Conservation (phyloP, 2,888 invertebrate species). For the Rhingia campestris region DNA sequence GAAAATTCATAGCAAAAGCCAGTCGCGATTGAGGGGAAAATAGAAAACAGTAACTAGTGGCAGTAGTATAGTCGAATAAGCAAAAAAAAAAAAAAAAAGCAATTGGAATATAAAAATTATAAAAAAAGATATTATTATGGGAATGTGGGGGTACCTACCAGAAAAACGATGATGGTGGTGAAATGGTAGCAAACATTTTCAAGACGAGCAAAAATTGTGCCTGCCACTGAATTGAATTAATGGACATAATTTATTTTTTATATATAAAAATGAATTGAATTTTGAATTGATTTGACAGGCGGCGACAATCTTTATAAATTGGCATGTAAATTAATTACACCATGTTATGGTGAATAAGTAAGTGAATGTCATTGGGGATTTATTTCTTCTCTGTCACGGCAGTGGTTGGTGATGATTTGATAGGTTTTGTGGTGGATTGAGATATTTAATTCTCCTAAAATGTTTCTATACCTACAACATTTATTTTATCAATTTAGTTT, state of each 20-base stretch:
- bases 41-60: conserved; percentile 53
- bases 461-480: too few species aligned
- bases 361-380: conserved; percentile 17
- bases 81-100: background rate
- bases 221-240: too few species aligned
- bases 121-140: conserved; percentile 3
- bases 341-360: background rate
- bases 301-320: conserved; percentile 5
- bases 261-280: background rate
- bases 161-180: background rate
- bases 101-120: conserved; percentile 12
- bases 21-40: conserved; percentile 45
- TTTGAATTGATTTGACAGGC: conserved; percentile 12
- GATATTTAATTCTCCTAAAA: too few species aligned
- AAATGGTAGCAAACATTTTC: background rate
- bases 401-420: conserved; percentile 3
- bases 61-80: conserved; percentile 2
- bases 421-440: conserved; percentile 9
- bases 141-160: background rate
- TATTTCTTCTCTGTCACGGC: background rate
- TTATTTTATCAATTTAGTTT: too few species aligned
- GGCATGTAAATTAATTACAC: conserved; percentile 18
- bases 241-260: too few species aligned
- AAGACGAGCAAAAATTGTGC: too few species aligned
- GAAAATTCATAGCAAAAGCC: conserved; percentile 29